Conservation (phyloP, 2,888 invertebrate genomes). For the Allygus modestus region DNA sequence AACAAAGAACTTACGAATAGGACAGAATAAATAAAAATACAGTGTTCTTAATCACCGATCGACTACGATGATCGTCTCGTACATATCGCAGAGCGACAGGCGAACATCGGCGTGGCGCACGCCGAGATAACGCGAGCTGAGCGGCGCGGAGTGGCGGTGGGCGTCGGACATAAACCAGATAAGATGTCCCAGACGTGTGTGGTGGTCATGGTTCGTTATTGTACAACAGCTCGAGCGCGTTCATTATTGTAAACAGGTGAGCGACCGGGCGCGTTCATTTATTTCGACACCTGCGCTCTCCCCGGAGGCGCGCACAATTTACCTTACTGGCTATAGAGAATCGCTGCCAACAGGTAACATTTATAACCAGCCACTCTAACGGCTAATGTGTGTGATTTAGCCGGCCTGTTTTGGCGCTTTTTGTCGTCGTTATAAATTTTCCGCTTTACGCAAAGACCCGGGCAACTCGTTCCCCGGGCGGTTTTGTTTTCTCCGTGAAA, state of each 20-base stretch:
- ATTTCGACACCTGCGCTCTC: conserved; percentile 31
- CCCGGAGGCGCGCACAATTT: conserved; percentile 31
- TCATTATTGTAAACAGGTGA: conserved; percentile 46
- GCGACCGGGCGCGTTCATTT: conserved; percentile 40
- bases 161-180: conserved; percentile 33
- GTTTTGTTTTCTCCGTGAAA: conserved; percentile 16
- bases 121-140: too few relatives aligned
- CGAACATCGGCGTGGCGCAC: too few relatives aligned
- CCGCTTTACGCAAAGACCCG: conserved; percentile 24
- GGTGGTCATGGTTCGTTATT: conserved; percentile 49
- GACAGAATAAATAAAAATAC: too few relatives aligned
- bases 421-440: conserved; percentile 48
- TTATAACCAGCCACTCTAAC: conserved; percentile 36
- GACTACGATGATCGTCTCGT: too few relatives aligned
- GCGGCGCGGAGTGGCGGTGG: conserved; percentile 16
- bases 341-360: conserved; percentile 42
- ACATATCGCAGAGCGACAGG: too few relatives aligned
- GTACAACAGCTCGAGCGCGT: conserved; percentile 10
- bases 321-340: conserved; percentile 46
- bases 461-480: conserved; percentile 2
- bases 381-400: conserved; percentile 45
- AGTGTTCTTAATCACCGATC: too few relatives aligned
- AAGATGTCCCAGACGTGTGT: background rate
- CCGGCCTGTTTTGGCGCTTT: conserved; percentile 21
- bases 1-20: too few relatives aligned